Conservation (phyloP, 1,140 invertebrate genomes). For the Tribolium castaneum region DNA sequence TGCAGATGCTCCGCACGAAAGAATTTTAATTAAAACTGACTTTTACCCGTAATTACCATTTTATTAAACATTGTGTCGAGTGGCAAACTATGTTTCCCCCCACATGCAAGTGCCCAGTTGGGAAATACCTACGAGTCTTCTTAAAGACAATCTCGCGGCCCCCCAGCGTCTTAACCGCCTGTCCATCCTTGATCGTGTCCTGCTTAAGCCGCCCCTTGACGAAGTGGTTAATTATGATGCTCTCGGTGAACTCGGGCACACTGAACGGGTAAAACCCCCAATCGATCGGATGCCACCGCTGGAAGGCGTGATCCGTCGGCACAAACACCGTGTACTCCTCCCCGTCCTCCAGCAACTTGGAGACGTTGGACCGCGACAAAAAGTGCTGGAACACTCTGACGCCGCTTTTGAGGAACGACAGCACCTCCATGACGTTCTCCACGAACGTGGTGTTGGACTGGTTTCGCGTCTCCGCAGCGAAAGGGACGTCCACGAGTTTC, state of each 20-base stretch:
- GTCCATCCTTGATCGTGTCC: conserved; percentile 67
- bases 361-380: conserved; percentile 70
- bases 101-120: conserved; percentile 26
- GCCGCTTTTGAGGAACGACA: conserved; percentile 71
- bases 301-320: conserved; percentile 73
- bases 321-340: conserved; percentile 73
- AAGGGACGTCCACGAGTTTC: conserved; percentile 42
- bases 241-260: conserved; percentile 73
- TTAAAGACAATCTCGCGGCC: conserved; percentile 69
- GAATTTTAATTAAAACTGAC: conserved; percentile 29
- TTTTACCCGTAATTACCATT: conserved; percentile 21
- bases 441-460: conserved; percentile 67
- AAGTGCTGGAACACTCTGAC: conserved; percentile 75
- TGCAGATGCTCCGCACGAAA: neutral
- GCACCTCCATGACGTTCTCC: conserved; percentile 70
- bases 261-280: conserved; percentile 78
- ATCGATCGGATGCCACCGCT: conserved; percentile 75
- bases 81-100: neutral
- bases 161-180: conserved; percentile 68
- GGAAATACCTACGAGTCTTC: conserved; percentile 67
- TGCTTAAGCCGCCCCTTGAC: conserved; percentile 69
- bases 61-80: conserved; percentile 10
- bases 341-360: conserved; percentile 68
- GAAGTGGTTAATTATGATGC: conserved; percentile 72
- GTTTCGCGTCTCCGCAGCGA: conserved; percentile 55